These are phyloP conservation scores for Hystrix cristata DNA, from an alignment of 2,113 vertebrate genomes.

Conservation along the genomic window DNA sequence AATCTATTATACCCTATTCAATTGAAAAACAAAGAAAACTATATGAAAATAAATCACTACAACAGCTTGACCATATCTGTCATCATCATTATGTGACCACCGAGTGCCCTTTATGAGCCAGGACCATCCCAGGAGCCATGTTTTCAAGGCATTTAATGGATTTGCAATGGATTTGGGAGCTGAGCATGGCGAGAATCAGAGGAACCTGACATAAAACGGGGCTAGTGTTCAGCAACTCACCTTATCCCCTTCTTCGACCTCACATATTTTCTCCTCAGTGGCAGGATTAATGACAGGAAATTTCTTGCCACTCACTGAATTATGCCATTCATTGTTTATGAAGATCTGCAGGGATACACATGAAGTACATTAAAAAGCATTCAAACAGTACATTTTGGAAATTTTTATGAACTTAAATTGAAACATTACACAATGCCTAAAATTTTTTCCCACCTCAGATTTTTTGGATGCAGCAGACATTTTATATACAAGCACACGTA, in stretches of 20 bases:
- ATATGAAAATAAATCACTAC: neutral
- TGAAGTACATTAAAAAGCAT: neutral
- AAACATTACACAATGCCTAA: no score
- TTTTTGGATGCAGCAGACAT: neutral
- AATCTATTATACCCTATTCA: neutral
- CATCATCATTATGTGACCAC: neutral
- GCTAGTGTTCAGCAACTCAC: constrained; percentile 78
- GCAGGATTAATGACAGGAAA: constrained; percentile 92
- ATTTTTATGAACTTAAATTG: neutral
- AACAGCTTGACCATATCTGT: neutral
- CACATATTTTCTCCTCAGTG: constrained; percentile 92
- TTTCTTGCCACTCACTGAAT: constrained; percentile 91
- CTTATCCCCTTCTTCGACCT: constrained; percentile 93
- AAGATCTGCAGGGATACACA: constrained; percentile 89
- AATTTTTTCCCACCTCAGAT: neutral
- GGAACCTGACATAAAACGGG: neutral
- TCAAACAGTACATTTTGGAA: neutral
- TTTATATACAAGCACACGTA: neutral
- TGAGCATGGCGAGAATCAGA: neutral
- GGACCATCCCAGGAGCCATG: neutral
- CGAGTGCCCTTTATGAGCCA: neutral
- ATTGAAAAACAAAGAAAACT: neutral
- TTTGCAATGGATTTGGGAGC: neutral
- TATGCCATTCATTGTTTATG: constrained; percentile 94
- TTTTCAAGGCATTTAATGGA: neutral